Evolutionary conservation across 2,888 invertebrate genomes (phyloP), one percentile per base, ranked within the genome.

Genomic region (Barypeithes pellucidus): DNA sequence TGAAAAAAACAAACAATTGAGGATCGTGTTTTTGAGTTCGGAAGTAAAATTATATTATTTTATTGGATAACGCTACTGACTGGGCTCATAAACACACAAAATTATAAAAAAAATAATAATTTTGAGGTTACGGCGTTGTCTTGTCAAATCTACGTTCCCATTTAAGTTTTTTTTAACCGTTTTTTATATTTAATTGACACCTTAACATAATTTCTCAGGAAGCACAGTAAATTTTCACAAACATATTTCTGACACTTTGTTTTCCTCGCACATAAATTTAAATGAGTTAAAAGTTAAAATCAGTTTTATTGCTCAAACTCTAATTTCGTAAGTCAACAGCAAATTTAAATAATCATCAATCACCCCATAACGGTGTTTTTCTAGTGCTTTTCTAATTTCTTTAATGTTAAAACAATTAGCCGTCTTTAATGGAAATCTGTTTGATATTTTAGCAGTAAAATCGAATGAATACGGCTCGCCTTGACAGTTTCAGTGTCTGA

Each of bases 361-460:
- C 62, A 69, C 14, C 24, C 24, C 45, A 29, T 62, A 36, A 62
- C 20, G 12, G 20, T 61, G 69, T 62, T 69, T 62, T 69, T 62
- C 69, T 62, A 52, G 60, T 29, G 39, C 16, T 57, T 33, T 16
- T 18, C 54, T 14, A 33, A 57, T 57, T 29, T 33, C 33, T 29
- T 33, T 57, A 47, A 50, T 50, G 59, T 36, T 39, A 68, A 68
- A 68, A 68, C 61, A 61, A 68, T 61, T 62, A 50, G 45, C 29
- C 20, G 24, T 16, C 39, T 62, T 54, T 57, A 61, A 61, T 61
- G 50, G 50, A 43, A 45, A 62, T 62, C 62, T 50, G 57, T 70
- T 70, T 63, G 69, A 63, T 63, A 57, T 63, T 63, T 54, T 22
- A 63, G 63, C 69, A 70, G 63, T 70, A 70, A 70, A 70, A 70